Evolutionary conservation across 2,888 invertebrate genomes (phyloP).

Genomic region (Pemphredon lugubris): DNA sequence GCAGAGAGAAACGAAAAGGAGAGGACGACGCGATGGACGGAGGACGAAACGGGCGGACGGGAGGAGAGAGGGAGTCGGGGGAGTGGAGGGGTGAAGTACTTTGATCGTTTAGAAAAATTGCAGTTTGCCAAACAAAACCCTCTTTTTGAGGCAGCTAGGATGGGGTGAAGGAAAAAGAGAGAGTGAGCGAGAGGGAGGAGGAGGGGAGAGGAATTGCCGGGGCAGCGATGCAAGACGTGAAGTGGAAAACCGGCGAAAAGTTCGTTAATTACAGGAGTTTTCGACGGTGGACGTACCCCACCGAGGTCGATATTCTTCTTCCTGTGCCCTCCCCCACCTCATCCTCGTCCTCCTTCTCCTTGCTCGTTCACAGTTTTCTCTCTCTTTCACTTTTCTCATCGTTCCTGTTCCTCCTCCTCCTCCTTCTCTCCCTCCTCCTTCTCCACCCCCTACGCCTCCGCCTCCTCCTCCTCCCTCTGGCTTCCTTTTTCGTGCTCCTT

Average conservation of each 20-base stretch:
- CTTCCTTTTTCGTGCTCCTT: constrained; percentile 4
- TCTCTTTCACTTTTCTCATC: constrained; percentile 5
- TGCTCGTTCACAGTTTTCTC: constrained; percentile 5
- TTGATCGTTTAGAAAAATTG: constrained; percentile 71
- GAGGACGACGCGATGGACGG: neutral
- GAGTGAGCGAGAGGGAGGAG: too few species aligned
- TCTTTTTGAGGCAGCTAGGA: constrained; percentile 29
- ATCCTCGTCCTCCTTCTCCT: neutral
- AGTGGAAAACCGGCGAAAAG: constrained; percentile 70
- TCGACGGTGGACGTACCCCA: constrained; percentile 53
- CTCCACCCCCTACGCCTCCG: constrained; percentile 11
- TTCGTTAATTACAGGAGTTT: constrained; percentile 73
- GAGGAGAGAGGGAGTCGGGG: neutral
- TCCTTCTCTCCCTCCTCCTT: constrained; percentile 5
- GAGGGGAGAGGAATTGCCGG: too few species aligned
- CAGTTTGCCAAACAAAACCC: constrained; percentile 68
- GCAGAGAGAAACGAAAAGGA: constrained; percentile 9
- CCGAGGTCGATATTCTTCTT: constrained; percentile 58
- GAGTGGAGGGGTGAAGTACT: constrained; percentile 38
- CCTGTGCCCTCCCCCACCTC: constrained; percentile 14
- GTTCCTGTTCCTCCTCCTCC: constrained; percentile 5
- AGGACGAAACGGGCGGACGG: neutral
- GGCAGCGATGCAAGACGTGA: constrained; percentile 41
- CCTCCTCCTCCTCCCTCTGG: neutral
- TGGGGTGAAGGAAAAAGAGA: neutral